These are phyloP conservation scores for Rhagologus leucostigma DNA, from an alignment of 2,113 vertebrate species.

Conservation along the genomic window DNA sequence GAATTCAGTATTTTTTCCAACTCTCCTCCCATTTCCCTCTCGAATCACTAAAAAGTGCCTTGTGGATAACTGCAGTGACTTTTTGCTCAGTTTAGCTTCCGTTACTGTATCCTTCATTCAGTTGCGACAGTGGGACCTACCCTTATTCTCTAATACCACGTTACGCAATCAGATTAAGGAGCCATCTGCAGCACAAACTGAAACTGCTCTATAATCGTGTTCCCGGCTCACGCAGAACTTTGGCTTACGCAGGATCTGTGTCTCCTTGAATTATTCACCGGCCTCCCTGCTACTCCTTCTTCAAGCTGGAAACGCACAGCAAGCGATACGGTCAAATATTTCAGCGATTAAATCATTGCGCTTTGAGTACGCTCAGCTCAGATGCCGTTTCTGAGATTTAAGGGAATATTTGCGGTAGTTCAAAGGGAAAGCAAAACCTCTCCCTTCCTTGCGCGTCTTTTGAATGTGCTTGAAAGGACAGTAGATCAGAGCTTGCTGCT, in stretches of 20 bases:
- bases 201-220: neutral
- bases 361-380: neutral
- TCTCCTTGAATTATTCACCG: conserved; percentile 5
- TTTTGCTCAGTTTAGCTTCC: neutral
- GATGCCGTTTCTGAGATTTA: neutral
- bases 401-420: neutral
- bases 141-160: neutral
- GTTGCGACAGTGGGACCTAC: neutral
- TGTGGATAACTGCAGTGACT: neutral
- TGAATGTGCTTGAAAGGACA: neutral
- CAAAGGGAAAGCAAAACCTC: neutral
- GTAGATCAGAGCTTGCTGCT: neutral
- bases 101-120: neutral
- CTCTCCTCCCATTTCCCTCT: neutral
- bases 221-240: neutral
- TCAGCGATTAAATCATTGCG: neutral
- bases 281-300: neutral
- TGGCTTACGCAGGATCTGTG: neutral
- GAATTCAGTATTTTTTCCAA: neutral
- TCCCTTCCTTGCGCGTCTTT: neutral
- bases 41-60: neutral
- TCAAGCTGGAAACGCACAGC: neutral
- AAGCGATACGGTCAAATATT: neutral
- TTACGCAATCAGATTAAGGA: conserved; percentile 47
- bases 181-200: conserved; percentile 34